These are phyloP conservation scores for Platysternon megacephalum DNA, from an alignment of 2,113 vertebrate genomes.

Conservation along the genomic window DNA sequence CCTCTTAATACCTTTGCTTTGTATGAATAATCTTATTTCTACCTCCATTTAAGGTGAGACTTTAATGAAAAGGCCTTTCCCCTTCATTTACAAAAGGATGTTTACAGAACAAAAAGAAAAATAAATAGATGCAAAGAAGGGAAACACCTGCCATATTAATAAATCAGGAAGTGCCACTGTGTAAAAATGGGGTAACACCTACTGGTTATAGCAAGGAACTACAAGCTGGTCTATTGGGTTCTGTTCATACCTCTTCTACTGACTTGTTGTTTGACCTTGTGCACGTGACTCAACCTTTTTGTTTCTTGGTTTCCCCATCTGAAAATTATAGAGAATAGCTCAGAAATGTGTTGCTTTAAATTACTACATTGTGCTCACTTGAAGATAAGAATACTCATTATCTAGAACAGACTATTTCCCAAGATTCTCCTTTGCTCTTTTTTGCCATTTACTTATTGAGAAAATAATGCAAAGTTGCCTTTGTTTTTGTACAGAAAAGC, in stretches of 20 bases:
- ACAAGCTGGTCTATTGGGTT: neutral
- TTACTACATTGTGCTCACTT: rapidly evolving
- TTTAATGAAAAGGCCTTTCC: neutral
- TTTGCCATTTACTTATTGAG: neutral
- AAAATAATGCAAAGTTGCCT: neutral
- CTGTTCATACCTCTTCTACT: neutral
- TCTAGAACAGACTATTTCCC: neutral
- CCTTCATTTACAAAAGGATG: neutral
- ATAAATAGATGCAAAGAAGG: neutral
- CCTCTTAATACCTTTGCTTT: neutral
- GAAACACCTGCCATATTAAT: neutral
- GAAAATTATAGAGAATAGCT: neutral
- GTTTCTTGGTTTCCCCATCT: rapidly evolving
- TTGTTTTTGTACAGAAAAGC: neutral
- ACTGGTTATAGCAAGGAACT: neutral
- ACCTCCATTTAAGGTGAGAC: neutral
- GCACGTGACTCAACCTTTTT: neutral
- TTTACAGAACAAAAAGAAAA: neutral
- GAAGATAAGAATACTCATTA: neutral
- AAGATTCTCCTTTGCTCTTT: neutral
- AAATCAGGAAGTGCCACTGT: neutral
- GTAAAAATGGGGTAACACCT: rapidly evolving
- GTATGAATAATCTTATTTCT: neutral
- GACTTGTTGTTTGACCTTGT: neutral
- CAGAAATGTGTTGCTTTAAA: neutral